Conservation (phyloP, 2,113 vertebrate species). For the Henicopernis longicauda region DNA sequence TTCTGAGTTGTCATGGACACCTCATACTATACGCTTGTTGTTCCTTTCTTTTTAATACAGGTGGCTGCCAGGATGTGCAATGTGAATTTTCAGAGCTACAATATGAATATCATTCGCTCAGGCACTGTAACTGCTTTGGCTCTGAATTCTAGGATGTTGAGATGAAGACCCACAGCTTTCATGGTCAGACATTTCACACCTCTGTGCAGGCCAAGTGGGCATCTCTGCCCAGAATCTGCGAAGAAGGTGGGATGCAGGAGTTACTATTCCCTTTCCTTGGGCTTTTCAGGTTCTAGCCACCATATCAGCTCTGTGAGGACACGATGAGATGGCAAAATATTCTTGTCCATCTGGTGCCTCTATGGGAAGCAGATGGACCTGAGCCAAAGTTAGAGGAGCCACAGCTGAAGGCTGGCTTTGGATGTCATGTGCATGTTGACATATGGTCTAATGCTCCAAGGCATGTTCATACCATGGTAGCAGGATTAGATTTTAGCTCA, state of each 20-base stretch:
- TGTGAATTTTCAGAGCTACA: background rate
- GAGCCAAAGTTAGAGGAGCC: constrained; percentile 3
- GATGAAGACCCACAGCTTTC: background rate
- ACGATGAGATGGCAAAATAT: background rate
- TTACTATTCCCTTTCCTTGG: background rate
- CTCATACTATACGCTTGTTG: background rate
- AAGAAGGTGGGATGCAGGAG: background rate
- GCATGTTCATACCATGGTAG: background rate
- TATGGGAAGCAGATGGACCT: background rate
- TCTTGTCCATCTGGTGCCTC: constrained; percentile 42
- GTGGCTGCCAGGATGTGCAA: background rate
- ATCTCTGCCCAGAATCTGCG: background rate
- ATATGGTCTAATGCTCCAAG: constrained; percentile 28
- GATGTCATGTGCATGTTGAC: background rate
- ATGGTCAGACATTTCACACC: background rate
- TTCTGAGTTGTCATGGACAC: background rate
- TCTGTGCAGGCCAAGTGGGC: background rate
- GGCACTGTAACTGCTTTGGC: background rate
- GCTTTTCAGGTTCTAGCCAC: background rate
- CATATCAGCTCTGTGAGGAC: background rate
- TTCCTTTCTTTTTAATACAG: background rate
- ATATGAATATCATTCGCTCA: background rate
- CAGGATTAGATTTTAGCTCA: constrained; percentile 9
- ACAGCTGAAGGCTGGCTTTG: constrained; percentile 5
- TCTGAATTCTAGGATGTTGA: background rate